Evolutionary conservation across 2,113 vertebrate species (phyloP).

Genomic region (Saguinus midas): DNA sequence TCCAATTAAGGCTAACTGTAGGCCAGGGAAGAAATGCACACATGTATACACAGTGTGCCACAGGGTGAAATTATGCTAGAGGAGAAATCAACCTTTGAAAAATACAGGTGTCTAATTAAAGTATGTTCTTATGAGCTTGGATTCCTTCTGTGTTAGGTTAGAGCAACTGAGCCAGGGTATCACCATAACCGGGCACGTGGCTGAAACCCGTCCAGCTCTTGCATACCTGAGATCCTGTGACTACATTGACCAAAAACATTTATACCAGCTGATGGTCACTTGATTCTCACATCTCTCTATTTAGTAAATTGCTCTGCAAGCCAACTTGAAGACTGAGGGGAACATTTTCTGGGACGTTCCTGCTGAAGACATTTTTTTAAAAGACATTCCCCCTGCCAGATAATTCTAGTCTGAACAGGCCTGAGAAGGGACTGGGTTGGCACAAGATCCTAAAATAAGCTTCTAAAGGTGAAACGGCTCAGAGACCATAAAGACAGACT

Average conservation of each 20-base stretch:
- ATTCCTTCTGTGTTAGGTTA: constrained; percentile 78
- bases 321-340: constrained; percentile 76
- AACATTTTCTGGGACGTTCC: constrained; percentile 78
- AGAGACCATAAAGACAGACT: constrained; percentile 75
- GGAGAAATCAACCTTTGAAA: constrained; percentile 76
- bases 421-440: constrained; percentile 77
- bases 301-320: constrained; percentile 85
- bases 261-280: constrained; percentile 93
- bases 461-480: constrained; percentile 80
- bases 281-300: constrained; percentile 89
- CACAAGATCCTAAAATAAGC: constrained; percentile 78
- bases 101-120: constrained; percentile 83
- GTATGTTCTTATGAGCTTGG: constrained; percentile 69
- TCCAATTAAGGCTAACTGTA: constrained; percentile 13
- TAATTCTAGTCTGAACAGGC: constrained; percentile 83
- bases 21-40: constrained; percentile 39
- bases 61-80: constrained; percentile 56
- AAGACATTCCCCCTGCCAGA: constrained; percentile 78
- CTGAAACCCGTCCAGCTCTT: constrained; percentile 78
- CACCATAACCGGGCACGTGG: constrained; percentile 68
- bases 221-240: constrained; percentile 93
- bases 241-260: constrained; percentile 88
- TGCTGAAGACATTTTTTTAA: constrained; percentile 72
- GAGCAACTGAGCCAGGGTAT: constrained; percentile 59
- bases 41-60: not conserved